These are phyloP conservation scores for Seladonia tumulorum DNA, from an alignment of 2,888 invertebrate genomes.

Conservation along the genomic window DNA sequence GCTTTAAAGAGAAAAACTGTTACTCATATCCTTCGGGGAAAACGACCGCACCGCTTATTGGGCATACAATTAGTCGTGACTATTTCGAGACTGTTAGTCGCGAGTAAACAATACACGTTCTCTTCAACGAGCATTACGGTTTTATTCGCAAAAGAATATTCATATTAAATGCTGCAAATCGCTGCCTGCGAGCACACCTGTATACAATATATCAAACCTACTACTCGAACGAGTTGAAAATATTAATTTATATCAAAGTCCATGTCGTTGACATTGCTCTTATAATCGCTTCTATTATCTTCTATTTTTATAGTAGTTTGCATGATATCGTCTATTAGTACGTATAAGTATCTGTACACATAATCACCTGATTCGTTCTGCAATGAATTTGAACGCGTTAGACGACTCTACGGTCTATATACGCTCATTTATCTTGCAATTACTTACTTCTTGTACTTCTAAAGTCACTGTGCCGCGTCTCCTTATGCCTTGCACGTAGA, in stretches of 20 bases:
- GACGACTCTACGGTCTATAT: background rate
- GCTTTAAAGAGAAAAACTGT: background rate
- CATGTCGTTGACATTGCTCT: background rate
- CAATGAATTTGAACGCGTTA: slow-evolving; percentile 76
- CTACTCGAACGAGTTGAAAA: slow-evolving; percentile 5
- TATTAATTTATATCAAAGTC: slow-evolving; percentile 26
- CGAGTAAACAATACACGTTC: background rate
- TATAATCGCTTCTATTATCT: slow-evolving; percentile 87
- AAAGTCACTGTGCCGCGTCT: slow-evolving; percentile 93
- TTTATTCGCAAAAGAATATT: slow-evolving; percentile 41
- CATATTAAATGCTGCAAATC: slow-evolving; percentile 21
- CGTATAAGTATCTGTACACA: slow-evolving; percentile 93
- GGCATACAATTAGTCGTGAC: background rate
- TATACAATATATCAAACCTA: slow-evolving; percentile 19
- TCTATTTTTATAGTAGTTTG: slow-evolving; percentile 91
- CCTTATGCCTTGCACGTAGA: slow-evolving; percentile 93
- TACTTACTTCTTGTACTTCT: slow-evolving; percentile 92
- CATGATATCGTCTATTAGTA: slow-evolving; percentile 92
- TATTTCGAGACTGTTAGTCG: background rate
- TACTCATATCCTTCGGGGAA: slow-evolving; percentile 5
- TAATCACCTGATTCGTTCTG: slow-evolving; percentile 92
- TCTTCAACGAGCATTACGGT: background rate
- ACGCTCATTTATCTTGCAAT: too few relatives aligned
- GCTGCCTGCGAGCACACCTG: background rate
- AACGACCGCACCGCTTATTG: too few relatives aligned